phyloP scores from a whole-genome alignment of 2,888 invertebrate species.

The Melikaiella ostensackeni region DNA sequence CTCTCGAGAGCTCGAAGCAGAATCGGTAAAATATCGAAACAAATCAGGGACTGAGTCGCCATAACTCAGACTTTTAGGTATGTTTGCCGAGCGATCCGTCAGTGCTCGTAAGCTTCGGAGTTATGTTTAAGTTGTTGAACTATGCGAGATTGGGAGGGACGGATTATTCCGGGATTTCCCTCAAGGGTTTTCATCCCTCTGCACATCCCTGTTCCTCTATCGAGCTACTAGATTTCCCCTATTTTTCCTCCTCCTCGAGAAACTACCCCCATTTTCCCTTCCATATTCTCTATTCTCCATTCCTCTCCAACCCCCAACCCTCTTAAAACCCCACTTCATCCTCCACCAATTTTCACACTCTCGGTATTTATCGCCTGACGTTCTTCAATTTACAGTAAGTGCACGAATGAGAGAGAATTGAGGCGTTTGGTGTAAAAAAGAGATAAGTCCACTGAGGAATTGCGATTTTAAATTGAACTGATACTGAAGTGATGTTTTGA shows the following conservation, averaged over 20 bases:
- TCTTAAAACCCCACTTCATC: constrained; percentile 30
- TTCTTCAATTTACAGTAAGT: constrained; percentile 30
- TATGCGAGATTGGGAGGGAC: constrained; percentile 65
- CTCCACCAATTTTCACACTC: constrained; percentile 28
- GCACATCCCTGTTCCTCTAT: constrained; percentile 36
- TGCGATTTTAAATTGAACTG: not conserved
- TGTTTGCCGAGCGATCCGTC: constrained; percentile 75
- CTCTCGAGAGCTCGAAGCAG: constrained; percentile 49
- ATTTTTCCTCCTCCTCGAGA: constrained; percentile 20
- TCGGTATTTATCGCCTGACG: constrained; percentile 30
- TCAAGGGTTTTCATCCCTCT: constrained; percentile 58
- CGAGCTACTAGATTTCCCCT: constrained; percentile 39
- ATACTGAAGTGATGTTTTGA: not conserved
- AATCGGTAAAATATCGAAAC: constrained; percentile 75
- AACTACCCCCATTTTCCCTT: constrained; percentile 25
- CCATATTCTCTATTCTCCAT: constrained; percentile 41
- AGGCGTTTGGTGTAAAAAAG: not conserved
- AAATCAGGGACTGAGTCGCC: constrained; percentile 73
- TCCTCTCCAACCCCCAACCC: constrained; percentile 26
- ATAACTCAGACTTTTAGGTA: constrained; percentile 74
- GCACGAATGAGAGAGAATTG: constrained; percentile 10
- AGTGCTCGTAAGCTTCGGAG: constrained; percentile 73
- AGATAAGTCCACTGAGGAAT: constrained; percentile 12
- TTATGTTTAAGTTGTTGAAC: constrained; percentile 75
- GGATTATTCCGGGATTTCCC: constrained; percentile 69